phyloP scores from a whole-genome alignment of 2,113 vertebrate genomes.

The Cnemophilus loriae region DNA sequence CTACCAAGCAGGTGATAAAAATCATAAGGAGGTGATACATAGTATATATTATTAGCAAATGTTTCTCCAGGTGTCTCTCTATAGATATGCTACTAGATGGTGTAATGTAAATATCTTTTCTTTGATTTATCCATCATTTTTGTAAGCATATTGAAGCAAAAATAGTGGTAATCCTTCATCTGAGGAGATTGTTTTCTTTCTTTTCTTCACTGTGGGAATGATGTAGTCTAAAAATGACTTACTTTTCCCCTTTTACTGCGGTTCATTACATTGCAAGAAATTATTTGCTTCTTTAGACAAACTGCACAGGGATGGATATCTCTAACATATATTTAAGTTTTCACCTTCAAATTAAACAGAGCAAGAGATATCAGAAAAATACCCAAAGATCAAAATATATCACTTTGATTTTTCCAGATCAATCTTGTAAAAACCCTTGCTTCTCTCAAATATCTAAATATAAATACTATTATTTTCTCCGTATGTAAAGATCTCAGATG shows the following conservation, averaged over 20 bases:
- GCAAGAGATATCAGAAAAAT: neutral
- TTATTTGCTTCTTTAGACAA: neutral
- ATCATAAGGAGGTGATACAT: neutral
- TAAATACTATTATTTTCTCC: neutral
- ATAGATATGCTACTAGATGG: neutral
- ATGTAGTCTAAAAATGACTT: neutral
- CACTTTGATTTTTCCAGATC: neutral
- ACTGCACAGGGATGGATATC: neutral
- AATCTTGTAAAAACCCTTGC: neutral
- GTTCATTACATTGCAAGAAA: neutral
- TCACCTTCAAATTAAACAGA: neutral
- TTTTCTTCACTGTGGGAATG: neutral
- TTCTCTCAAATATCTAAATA: neutral
- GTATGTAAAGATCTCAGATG: neutral
- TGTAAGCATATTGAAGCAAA: neutral
- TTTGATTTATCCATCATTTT: neutral
- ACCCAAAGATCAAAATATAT: neutral
- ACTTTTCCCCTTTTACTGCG: neutral
- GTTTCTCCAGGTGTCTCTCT: neutral
- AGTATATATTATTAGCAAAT: neutral
- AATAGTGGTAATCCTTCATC: neutral
- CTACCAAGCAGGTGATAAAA: neutral
- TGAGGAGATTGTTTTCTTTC: neutral
- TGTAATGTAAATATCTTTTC: neutral
- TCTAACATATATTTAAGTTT: neutral